Evolutionary conservation across 2,797 vertebrate species (phyloP).

Genomic region (Vireo griseus): DNA sequence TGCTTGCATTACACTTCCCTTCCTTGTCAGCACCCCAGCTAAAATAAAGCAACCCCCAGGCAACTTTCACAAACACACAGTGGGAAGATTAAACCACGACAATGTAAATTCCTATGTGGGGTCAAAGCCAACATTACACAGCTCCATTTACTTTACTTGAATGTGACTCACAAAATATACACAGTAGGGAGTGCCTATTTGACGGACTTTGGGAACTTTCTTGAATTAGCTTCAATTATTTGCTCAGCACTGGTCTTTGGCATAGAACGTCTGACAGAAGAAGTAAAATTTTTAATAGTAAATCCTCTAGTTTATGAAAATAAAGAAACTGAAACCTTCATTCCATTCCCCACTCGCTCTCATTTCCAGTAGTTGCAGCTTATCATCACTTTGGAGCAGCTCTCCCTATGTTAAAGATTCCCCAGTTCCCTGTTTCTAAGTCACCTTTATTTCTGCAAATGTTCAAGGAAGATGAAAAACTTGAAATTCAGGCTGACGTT

Average conservation of each 20-base stretch:
- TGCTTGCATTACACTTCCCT: constrained; percentile 40
- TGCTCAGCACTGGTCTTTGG: not conserved
- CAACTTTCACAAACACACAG: not conserved
- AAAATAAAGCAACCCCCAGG: constrained; percentile 13
- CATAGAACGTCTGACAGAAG: not conserved
- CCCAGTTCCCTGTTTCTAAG: not conserved
- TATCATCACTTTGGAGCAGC: not conserved
- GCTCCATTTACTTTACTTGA: not conserved
- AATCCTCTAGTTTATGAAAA: not conserved
- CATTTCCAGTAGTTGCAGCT: not conserved
- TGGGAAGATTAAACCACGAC: not conserved
- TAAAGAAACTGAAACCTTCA: not conserved
- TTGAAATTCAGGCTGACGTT: not conserved
- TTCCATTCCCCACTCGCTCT: not conserved
- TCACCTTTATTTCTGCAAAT: not conserved
- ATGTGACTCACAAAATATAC: not conserved
- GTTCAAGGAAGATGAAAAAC: constrained; percentile 7
- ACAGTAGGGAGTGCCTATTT: not conserved
- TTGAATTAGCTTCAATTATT: not conserved
- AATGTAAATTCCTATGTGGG: not conserved
- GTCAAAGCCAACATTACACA: not conserved
- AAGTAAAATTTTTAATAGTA: not conserved
- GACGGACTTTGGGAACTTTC: not conserved
- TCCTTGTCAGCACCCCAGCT: constrained; percentile 27
- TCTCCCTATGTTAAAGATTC: not conserved